phyloP scores from a whole-genome alignment of 2,797 vertebrate species.

The Typhlichthys subterraneus region DNA sequence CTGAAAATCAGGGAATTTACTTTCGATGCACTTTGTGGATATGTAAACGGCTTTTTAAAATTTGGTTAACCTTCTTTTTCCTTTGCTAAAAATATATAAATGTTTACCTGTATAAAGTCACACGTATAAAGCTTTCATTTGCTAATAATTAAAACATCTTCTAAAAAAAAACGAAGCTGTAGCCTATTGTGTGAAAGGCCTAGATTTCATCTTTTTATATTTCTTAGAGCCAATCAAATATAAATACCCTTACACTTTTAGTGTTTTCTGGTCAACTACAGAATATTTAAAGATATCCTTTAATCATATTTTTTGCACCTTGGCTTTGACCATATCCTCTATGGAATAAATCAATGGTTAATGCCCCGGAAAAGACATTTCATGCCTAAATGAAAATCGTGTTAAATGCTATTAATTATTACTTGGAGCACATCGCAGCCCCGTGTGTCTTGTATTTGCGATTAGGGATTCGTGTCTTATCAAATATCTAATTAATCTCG shows the following conservation, averaged over 20 bases:
- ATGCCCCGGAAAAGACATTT: slow-evolving; percentile 98
- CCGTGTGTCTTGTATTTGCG: slow-evolving; percentile 99
- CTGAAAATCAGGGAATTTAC: slow-evolving; percentile 97
- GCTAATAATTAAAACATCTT: slow-evolving; percentile 97
- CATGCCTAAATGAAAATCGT: slow-evolving; percentile 99
- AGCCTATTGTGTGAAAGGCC: slow-evolving; percentile 64
- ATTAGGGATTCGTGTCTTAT: slow-evolving; percentile 99
- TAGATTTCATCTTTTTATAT: slow-evolving; percentile 46
- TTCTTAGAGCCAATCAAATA: slow-evolving; percentile 12
- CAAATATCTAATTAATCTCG: slow-evolving; percentile 99
- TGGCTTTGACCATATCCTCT: slow-evolving; percentile 59
- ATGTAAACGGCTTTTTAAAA: slow-evolving; percentile 95
- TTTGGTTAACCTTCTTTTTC: slow-evolving; percentile 94
- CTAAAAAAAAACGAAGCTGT: slow-evolving; percentile 65
- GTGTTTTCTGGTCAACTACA: slow-evolving; percentile 2
- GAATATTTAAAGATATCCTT: slow-evolving; percentile 25
- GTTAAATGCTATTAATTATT: slow-evolving; percentile 99
- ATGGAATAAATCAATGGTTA: slow-evolving; percentile 93
- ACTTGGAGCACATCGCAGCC: slow-evolving; percentile 96
- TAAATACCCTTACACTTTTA: neutral
- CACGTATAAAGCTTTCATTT: slow-evolving; percentile 98
- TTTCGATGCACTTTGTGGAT: slow-evolving; percentile 99
- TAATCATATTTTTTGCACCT: slow-evolving; percentile 51
- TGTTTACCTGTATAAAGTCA: slow-evolving; percentile 99
- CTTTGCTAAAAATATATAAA: slow-evolving; percentile 97